A percentile compares a stretch with the other conserved stretches of the same genome.
phyloP scores from a whole-genome alignment of 1,140 invertebrate genomes.

The Periplaneta americana region DNA sequence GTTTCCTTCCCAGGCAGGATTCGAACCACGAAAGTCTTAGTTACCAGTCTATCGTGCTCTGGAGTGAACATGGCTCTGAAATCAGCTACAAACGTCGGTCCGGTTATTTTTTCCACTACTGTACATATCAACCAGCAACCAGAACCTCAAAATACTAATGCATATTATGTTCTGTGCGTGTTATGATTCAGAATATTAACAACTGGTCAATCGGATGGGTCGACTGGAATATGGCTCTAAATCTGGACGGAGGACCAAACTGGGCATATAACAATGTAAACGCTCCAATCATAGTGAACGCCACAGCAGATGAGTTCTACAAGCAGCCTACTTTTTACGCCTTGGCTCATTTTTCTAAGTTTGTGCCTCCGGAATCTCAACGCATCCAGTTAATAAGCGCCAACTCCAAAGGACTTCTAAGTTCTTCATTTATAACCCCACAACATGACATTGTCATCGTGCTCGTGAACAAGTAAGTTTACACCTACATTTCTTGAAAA shows the following conservation, averaged over 20 bases:
- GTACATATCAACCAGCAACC: too few species aligned
- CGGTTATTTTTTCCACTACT: too few species aligned
- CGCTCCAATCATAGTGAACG: conserved; percentile 51
- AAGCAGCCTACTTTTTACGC: conserved; percentile 47
- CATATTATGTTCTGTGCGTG: too few species aligned
- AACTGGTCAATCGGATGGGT: conserved; percentile 57
- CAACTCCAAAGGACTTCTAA: conserved; percentile 30
- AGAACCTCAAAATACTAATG: too few species aligned
- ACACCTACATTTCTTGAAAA: too few species aligned
- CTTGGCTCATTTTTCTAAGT: conserved; percentile 4
- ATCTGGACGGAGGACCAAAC: conserved; percentile 53
- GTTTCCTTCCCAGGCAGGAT: too few species aligned
- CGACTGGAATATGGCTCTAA: conserved; percentile 59
- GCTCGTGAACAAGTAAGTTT: conserved; percentile 39
- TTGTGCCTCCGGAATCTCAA: neutral
- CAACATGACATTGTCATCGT: conserved; percentile 36
- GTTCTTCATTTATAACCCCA: conserved; percentile 39
- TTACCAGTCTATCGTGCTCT: too few species aligned
- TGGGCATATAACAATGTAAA: conserved; percentile 54
- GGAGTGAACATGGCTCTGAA: too few species aligned
- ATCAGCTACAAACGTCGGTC: too few species aligned
- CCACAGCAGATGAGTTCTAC: conserved; percentile 45
- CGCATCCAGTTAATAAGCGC: conserved; percentile 23
- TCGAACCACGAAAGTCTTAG: too few species aligned
- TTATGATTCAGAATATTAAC: conserved; percentile 35